phyloP scores from a whole-genome alignment of 1,140 invertebrate species.

The Paralvinella palmiformis region DNA sequence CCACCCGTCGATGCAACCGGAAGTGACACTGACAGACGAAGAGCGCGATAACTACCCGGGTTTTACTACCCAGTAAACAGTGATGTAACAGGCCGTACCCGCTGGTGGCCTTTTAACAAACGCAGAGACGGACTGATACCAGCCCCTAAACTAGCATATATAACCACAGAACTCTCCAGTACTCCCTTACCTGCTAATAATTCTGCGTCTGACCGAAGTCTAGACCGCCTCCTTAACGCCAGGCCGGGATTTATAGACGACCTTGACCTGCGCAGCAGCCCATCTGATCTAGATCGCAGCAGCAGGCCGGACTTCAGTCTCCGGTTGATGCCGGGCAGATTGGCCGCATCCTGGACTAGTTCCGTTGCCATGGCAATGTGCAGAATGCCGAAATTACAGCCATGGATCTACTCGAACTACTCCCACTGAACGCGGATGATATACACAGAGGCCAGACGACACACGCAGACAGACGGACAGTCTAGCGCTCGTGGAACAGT shows the following conservation, averaged over 20 bases:
- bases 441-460: too few species aligned
- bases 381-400: too few species aligned
- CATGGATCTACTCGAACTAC: too few species aligned
- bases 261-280: neutral
- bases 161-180: neutral
- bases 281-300: neutral
- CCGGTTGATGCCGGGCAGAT: conserved; percentile 10
- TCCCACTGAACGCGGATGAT: too few species aligned
- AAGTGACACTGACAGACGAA: too few species aligned
- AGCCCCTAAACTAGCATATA: neutral
- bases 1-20: too few species aligned
- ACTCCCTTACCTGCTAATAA: neutral
- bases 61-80: neutral
- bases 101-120: neutral
- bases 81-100: neutral
- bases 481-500: too few species aligned
- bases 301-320: neutral
- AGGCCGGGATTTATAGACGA: neutral
- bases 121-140: neutral
- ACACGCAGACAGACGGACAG: too few species aligned
- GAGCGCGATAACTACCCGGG: too few species aligned
- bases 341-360: conserved; percentile 10
- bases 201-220: neutral
- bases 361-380: conserved; percentile 6
- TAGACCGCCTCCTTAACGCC: neutral